phyloP scores from a whole-genome alignment of 30 jellyfish, hydroid and myxozoan genomes.

The Phacellophora camtschatica region DNA sequence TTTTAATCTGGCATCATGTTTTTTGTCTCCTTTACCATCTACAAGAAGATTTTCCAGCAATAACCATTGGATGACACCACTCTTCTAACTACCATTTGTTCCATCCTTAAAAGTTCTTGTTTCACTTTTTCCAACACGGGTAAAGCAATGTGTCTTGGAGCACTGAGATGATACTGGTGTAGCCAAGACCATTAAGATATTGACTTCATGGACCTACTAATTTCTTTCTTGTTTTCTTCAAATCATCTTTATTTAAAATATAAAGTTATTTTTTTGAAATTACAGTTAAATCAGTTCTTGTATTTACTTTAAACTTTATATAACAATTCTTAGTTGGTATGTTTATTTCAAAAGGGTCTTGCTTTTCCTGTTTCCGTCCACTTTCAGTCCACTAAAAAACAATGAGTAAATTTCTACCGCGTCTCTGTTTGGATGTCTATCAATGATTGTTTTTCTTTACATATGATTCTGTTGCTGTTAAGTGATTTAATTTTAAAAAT shows the following conservation, averaged over 20 bases:
- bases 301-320: background rate
- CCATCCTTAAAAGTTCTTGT: constrained; percentile 24
- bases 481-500: background rate
- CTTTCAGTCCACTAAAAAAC: background rate
- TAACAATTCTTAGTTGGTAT: background rate
- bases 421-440: background rate
- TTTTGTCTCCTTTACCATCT: background rate
- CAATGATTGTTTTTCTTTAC: background rate
- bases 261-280: background rate
- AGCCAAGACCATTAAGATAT: background rate
- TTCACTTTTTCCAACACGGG: constrained; percentile 38
- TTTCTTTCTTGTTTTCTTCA: background rate
- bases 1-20: constrained; percentile 26
- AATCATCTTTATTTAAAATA: background rate
- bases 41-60: constrained; percentile 20
- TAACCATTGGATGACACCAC: constrained; percentile 69
- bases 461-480: background rate
- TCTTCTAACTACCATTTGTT: constrained; percentile 59
- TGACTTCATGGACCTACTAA: background rate
- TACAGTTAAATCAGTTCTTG: constrained; percentile 50
- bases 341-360: background rate
- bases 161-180: background rate
- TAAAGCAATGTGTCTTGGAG: constrained; percentile 39
- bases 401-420: background rate
- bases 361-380: background rate